Base-by-base conservation (phyloP, 2,797 vertebrate genomes). In the Schizopygopsis malacanthus region DNA sequence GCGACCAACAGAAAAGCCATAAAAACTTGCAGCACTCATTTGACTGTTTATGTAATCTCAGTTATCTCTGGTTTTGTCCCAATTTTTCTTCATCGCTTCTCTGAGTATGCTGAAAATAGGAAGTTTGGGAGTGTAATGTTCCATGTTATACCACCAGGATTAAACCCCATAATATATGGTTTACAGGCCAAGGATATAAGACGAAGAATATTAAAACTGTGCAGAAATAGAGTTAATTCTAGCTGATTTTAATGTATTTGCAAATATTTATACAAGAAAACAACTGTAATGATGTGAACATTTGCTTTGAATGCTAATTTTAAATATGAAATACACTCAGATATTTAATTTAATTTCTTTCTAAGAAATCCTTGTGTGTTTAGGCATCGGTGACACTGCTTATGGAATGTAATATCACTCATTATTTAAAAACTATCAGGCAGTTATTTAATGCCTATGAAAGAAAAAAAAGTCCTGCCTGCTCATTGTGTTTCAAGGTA, bases 1-100 rank as follows among this genome's bases (percentile, higher is more conserved):
- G 73, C 85, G 18, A 90, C 88, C 70, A 2, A 28, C 0, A 81
- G 84, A 69, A 94, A 92, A 84, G 77, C 86, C 3, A 88, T 93
- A 8, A 89, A 89, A 71, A 93, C 91, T 50, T 93, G 92, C 6
- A 28, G 83, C 56, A 50, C 71, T 8, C 94, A 95, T 16, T 22
- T 93, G 25, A 89, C 88, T 0, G 89, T 91, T 0, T 94, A 95
- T 77, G 45, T 93, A 2, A 45, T 95, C 52, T 3, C 33, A 41
- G 0, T 83, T 2, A 88, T 85, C 4, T 88, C 61, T 2, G 87
- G 76, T 16, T 76, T 72, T 37, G 6, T 85, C 16, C 65, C 85
- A 0, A 41, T 92, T 7, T 33, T 79, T 37, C 77, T 92, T 7
- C 89, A 91, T 69, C 89, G 91, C 0, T 91, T 90, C 70, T 89